phyloP scores from a whole-genome alignment of 1,140 invertebrate species.

The Paramacrobiotus metropolitanus region DNA sequence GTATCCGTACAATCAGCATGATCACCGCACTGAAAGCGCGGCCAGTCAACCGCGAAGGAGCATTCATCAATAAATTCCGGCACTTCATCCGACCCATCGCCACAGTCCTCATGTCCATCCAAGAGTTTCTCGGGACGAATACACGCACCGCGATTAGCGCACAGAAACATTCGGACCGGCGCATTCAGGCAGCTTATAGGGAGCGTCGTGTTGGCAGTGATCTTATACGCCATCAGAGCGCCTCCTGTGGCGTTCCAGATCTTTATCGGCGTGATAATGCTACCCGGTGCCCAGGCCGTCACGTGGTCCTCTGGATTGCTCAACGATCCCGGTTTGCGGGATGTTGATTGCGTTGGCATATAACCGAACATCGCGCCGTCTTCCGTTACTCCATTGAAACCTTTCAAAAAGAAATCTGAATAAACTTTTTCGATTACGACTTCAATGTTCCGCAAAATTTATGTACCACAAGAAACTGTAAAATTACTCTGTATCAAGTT shows the following conservation, averaged over 20 bases:
- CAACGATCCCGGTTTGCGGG: background rate
- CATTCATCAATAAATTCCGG: conserved; percentile 3
- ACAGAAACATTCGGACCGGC: background rate
- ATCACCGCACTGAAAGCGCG: background rate
- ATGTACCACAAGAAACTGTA: no score
- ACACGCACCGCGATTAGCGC: background rate
- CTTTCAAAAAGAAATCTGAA: no score
- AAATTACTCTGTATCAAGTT: no score
- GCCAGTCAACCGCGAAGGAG: background rate
- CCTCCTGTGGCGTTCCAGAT: background rate
- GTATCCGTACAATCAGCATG: background rate
- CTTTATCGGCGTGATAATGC: background rate
- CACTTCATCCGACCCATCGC: background rate
- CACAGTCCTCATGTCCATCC: background rate
- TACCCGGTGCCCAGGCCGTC: background rate
- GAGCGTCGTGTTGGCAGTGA: background rate
- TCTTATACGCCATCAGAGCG: background rate
- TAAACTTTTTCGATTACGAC: no score
- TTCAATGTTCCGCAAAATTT: no score
- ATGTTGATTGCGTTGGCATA: background rate
- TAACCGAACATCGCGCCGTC: background rate
- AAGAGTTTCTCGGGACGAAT: background rate
- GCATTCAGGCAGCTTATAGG: background rate
- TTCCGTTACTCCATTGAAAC: no score
- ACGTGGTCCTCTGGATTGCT: background rate